Evolutionary conservation across 2,113 vertebrate species (phyloP).

Genomic region (Rousettus leschenaultii): DNA sequence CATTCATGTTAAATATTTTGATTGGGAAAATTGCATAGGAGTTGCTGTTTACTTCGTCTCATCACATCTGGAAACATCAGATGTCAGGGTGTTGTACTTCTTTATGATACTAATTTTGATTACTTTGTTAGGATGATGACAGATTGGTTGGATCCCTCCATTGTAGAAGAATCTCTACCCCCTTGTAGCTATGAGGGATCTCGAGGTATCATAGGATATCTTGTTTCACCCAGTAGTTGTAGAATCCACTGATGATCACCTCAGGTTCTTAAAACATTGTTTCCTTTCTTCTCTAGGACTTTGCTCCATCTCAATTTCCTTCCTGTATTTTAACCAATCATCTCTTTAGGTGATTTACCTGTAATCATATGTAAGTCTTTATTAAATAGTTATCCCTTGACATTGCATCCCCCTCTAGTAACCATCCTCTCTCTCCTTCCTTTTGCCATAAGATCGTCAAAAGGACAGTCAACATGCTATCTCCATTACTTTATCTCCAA

Average conservation of each 20-base stretch:
- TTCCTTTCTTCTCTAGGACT: neutral
- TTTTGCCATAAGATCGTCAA: neutral
- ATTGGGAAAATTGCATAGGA: neutral
- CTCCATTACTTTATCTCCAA: neutral
- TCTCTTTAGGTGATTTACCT: constrained; percentile 6
- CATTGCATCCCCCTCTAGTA: neutral
- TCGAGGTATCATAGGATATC: neutral
- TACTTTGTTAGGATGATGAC: neutral
- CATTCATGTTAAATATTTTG: neutral
- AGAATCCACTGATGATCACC: neutral
- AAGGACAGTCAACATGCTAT: neutral
- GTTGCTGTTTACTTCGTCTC: neutral
- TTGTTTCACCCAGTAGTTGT: neutral
- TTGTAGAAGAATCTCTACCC: neutral
- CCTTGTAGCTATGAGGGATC: neutral
- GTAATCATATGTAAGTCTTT: neutral
- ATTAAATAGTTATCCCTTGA: neutral
- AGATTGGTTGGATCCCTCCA: neutral
- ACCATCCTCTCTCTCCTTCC: neutral
- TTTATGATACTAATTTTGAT: neutral
- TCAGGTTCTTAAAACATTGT: neutral
- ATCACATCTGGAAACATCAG: neutral
- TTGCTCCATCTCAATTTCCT: neutral
- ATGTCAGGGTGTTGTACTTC: neutral
- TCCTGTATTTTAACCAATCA: neutral